phyloP scores from a whole-genome alignment of 2,797 vertebrate species.

The Betta splendens region DNA sequence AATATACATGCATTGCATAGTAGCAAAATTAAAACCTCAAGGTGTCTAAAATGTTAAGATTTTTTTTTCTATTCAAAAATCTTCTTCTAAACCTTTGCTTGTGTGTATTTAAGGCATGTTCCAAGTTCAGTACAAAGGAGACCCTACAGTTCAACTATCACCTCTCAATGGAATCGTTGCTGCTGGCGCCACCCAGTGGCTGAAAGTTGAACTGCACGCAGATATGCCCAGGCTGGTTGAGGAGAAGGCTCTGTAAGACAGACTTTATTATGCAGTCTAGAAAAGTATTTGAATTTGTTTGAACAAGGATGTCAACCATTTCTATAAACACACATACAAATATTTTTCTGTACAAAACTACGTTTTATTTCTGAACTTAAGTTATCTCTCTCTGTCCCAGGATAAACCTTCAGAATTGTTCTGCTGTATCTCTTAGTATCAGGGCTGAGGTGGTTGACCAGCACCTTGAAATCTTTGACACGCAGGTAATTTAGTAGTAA shows the following conservation, averaged over 20 bases:
- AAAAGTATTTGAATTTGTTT: neutral
- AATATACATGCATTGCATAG: too few species aligned
- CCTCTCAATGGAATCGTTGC: slow-evolving; percentile 56
- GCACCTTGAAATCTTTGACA: slow-evolving; percentile 59
- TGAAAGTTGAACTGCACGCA: slow-evolving; percentile 61
- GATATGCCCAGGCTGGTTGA: slow-evolving; percentile 42
- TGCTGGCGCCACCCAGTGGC: slow-evolving; percentile 55
- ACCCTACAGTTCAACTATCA: slow-evolving; percentile 48
- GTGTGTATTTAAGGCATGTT: slow-evolving; percentile 52
- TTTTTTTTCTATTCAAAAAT: too few species aligned
- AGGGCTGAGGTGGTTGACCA: slow-evolving; percentile 62
- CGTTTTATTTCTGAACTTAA: too few species aligned
- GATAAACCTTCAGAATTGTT: slow-evolving; percentile 55
- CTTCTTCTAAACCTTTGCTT: neutral
- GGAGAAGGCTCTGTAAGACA: slow-evolving; percentile 56
- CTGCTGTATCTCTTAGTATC: slow-evolving; percentile 48
- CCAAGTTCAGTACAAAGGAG: slow-evolving; percentile 46
- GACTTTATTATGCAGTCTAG: neutral
- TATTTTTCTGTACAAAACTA: too few species aligned
- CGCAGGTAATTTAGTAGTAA: slow-evolving; percentile 52
- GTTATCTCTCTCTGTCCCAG: slow-evolving; percentile 32
- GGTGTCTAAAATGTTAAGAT: neutral
- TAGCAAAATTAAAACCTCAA: neutral
- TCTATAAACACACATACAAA: neutral
- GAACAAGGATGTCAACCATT: neutral